Base-by-base conservation (phyloP, 1,140 invertebrate species). In the Caenorhabditis brenneri region DNA sequence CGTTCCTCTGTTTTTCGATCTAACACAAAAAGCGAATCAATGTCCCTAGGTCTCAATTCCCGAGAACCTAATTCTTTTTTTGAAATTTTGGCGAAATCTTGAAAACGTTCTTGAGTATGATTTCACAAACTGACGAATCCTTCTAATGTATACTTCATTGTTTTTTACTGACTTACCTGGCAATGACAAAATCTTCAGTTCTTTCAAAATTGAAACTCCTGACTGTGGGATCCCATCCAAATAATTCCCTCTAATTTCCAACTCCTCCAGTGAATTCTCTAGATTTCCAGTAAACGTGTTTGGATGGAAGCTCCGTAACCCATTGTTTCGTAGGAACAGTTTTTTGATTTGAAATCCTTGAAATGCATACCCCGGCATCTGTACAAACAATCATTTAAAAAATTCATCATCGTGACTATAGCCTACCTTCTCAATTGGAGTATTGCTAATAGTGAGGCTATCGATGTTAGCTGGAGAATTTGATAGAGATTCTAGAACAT, bases 391-490 rank as follows among this genome's bases (percentile, higher is more conserved):
- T 82, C 2, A 22, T 31, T 22, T 80, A 24, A 74, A 24, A 31
- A 22, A 24, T 48, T n/a, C 22, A 49, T 10, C 16, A 15, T 4
- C 19, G 53, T 81, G 29, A 27, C 33, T 60, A 19, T n/a, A n/a
- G 36, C 12, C 10, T 42, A 86, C 85, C 69, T 87, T 51, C 19
- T 85, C 83, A 58, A 87, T 87, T 6, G 86, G 87, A 36, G 87
- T 87, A 60, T 87, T 87, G 55, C 87, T 87, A 36, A 87, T 87
- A 3, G 84, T 83, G 22, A 87, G 60, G 74, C 86, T 87, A 49
- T 87, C 87, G 48, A 87, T 87, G 19, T 29, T 49, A 15, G 53
- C 29, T 36, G 83, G 86, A 0, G 86, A 83, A 39, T 82, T 82
- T 39, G 84, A 53, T 31, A 87, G 79, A n/a, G 87, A 84, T 83